phyloP scores from a whole-genome alignment of 2,113 vertebrate species.

The Vimba vimba region DNA sequence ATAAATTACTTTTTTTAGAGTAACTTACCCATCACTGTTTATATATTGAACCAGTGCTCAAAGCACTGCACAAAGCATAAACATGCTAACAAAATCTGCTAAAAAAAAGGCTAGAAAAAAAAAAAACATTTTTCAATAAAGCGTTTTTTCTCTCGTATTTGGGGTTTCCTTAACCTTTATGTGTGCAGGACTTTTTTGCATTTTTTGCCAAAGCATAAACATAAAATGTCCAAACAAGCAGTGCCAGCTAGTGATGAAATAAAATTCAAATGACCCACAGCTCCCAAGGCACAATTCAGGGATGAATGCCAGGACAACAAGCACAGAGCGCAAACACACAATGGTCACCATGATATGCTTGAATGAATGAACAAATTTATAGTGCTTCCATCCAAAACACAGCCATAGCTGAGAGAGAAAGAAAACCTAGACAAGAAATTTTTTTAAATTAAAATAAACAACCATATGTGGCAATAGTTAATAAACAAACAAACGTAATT shows the following conservation, averaged over 20 bases:
- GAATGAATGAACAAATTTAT: too few species aligned
- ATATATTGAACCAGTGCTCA: background rate
- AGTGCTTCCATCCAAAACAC: background rate
- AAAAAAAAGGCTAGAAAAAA: background rate
- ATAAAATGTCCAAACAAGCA: background rate
- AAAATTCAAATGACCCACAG: background rate
- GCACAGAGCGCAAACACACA: background rate
- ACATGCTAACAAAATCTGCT: background rate
- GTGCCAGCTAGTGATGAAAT: background rate
- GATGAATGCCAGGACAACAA: conserved; percentile 2
- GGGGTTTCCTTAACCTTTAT: background rate
- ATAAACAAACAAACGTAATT: background rate
- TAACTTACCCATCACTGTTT: too few species aligned
- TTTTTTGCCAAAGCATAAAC: background rate
- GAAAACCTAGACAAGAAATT: background rate
- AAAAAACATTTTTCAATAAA: background rate
- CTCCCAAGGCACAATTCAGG: background rate
- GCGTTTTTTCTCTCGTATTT: background rate
- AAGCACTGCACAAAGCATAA: background rate
- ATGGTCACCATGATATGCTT: background rate
- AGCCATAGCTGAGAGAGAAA: background rate
- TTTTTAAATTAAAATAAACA: too few species aligned
- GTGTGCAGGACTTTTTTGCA: background rate
- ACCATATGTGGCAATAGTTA: background rate
- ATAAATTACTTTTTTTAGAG: too few species aligned